phyloP scores from a whole-genome alignment of 2,113 vertebrate species.

The Edolisoma coerulescens region DNA sequence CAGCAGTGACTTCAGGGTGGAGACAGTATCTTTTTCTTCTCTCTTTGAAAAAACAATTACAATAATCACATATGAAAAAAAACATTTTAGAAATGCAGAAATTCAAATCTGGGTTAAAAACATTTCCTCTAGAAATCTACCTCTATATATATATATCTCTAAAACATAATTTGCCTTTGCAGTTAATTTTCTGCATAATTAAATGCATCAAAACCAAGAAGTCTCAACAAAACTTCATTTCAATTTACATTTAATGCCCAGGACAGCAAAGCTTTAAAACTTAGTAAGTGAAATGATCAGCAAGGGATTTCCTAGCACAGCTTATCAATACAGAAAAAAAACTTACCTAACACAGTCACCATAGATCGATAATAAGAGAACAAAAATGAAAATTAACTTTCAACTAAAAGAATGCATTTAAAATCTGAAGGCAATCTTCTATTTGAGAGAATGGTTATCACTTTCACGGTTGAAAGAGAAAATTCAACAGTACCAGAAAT shows the following conservation, averaged over 20 bases:
- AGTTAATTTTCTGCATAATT: background rate
- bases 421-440: background rate
- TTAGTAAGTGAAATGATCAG: background rate
- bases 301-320: background rate
- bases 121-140: background rate
- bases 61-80: background rate
- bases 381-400: background rate
- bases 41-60: background rate
- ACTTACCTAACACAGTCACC: background rate
- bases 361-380: background rate
- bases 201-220: background rate
- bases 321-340: background rate
- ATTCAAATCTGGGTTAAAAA: background rate
- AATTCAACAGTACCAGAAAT: background rate
- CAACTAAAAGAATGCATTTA: background rate
- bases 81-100: background rate
- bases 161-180: background rate
- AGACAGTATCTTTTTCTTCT: background rate
- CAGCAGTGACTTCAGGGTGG: background rate
- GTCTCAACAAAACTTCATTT: background rate
- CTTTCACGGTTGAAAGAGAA: background rate
- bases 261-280: background rate
- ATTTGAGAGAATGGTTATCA: background rate
- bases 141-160: background rate
- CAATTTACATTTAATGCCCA: background rate